Evolutionary conservation across 2,113 vertebrate genomes (phyloP), one percentile per base, ranked within the genome.

Genomic region (Daphoenositta chrysoptera): DNA sequence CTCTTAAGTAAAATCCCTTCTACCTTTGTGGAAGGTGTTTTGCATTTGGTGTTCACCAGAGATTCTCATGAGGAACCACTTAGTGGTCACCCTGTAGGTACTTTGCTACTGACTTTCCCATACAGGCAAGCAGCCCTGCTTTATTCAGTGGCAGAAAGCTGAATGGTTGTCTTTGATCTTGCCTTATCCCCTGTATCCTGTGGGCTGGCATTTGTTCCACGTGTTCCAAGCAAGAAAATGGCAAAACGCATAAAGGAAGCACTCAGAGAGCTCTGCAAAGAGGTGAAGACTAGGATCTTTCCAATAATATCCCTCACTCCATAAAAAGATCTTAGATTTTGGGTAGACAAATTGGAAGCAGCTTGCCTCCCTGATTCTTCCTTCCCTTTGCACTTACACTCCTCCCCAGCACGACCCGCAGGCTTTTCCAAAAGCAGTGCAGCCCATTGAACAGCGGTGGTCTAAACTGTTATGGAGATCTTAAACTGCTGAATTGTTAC

Each of bases 401-500:
- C 39, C 57, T 66, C 61, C 77, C 72, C 81, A 39, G 30, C 40
- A 71, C 56, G 53, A 50, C n/a, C 72, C 0, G 4, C 48, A 58
- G 83, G 81, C 21, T 91, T 91, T 92, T 84, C 83, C 71, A 45
- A 91, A 91, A 87, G 87, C 96, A 91, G 42, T 35, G 56, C 86
- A 96, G 69, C 81, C 88, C 91, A 40, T 80, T 93, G 95, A 97
- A 91, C 82, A 96, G 85, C 51, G 5, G 93, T 95, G 51, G 84
- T 87, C 90, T 89, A 63, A 94, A 82, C 83, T 90, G 16, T 95
- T 97, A 96, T 13, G 61, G 82, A 94, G 93, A 96, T 90, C 90
- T 93, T 93, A 95, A 97, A 81, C 84, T 87, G 93, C 91, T 84
- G 87, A 83, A 93, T 95, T 87, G 73, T 94, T 96, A 89, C 69